These are phyloP conservation scores for Eilema depressum DNA, from an alignment of 2,888 invertebrate genomes.

Conservation along the genomic window DNA sequence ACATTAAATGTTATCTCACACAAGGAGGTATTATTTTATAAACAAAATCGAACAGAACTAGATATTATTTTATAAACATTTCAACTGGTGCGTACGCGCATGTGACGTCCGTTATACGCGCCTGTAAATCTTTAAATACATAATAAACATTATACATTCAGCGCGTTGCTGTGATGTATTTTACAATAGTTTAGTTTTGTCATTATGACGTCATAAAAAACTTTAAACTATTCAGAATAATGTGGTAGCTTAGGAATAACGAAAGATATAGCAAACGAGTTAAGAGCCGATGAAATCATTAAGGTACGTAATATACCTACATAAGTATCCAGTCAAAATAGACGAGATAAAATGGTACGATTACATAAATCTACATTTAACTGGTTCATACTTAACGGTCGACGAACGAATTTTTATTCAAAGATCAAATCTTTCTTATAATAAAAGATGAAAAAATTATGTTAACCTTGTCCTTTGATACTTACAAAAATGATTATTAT, in stretches of 20 bases:
- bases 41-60: conserved; percentile 29
- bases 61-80: conserved; percentile 55
- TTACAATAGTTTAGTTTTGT: conserved; percentile 10
- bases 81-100: conserved; percentile 46
- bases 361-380: too few species aligned
- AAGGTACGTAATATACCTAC: too few species aligned
- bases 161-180: neutral
- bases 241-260: neutral
- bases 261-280: too few species aligned
- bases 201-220: conserved; percentile 2
- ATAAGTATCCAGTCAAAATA: too few species aligned
- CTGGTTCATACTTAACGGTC: neutral
- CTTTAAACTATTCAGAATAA: neutral
- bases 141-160: conserved; percentile 21
- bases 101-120: conserved; percentile 44
- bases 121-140: conserved; percentile 43
- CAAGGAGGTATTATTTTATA: conserved; percentile 19
- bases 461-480: neutral
- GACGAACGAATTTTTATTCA: neutral
- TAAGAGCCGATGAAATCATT: too few species aligned
- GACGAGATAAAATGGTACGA: too few species aligned
- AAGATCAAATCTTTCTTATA: neutral
- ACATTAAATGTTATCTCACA: conserved; percentile 14
- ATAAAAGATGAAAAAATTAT: neutral
- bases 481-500: neutral